These are phyloP conservation scores for Catocala fraxini DNA, from an alignment of 2,888 invertebrate species.

Conservation along the genomic window DNA sequence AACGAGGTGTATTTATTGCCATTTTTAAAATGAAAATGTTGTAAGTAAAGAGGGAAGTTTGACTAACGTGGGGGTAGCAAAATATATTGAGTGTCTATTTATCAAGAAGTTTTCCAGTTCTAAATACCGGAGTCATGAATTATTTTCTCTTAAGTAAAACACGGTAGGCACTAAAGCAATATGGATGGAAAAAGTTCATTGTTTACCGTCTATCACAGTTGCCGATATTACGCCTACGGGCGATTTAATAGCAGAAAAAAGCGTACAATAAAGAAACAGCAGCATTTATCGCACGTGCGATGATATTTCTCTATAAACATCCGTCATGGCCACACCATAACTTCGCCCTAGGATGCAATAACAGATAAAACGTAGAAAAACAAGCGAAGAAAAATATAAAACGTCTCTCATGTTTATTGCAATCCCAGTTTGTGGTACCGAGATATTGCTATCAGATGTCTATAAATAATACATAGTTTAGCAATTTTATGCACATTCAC, in stretches of 20 bases:
- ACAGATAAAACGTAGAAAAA: slow-evolving; percentile 77
- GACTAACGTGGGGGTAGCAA: slow-evolving; percentile 21
- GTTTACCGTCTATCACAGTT: slow-evolving; percentile 18
- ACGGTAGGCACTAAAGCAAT: slow-evolving; percentile 5
- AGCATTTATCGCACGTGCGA: slow-evolving; percentile 62
- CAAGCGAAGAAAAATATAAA: slow-evolving; percentile 65
- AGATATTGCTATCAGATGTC: slow-evolving; percentile 73
- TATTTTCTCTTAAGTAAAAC: not conserved
- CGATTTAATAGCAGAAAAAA: slow-evolving; percentile 42
- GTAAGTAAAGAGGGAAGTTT: slow-evolving; percentile 26
- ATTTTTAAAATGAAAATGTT: slow-evolving; percentile 43
- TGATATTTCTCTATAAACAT: slow-evolving; percentile 66
- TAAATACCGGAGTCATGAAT: slow-evolving; percentile 2
- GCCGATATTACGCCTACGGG: slow-evolving; percentile 36
- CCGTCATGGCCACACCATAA: slow-evolving; percentile 67
- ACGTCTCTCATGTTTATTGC: slow-evolving; percentile 72
- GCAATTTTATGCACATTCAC: slow-evolving; percentile 69
- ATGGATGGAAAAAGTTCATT: slow-evolving; percentile 19
- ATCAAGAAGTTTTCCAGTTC: slow-evolving; percentile 20
- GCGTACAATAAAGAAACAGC: slow-evolving; percentile 50
- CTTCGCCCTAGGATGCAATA: slow-evolving; percentile 72
- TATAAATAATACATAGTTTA: slow-evolving; percentile 72
- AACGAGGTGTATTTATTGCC: slow-evolving; percentile 36
- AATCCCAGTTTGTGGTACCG: slow-evolving; percentile 64
- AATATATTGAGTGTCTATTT: slow-evolving; percentile 34